These are phyloP conservation scores for Rhingia rostrata DNA, from an alignment of 2,888 invertebrate genomes.

Conservation along the genomic window DNA sequence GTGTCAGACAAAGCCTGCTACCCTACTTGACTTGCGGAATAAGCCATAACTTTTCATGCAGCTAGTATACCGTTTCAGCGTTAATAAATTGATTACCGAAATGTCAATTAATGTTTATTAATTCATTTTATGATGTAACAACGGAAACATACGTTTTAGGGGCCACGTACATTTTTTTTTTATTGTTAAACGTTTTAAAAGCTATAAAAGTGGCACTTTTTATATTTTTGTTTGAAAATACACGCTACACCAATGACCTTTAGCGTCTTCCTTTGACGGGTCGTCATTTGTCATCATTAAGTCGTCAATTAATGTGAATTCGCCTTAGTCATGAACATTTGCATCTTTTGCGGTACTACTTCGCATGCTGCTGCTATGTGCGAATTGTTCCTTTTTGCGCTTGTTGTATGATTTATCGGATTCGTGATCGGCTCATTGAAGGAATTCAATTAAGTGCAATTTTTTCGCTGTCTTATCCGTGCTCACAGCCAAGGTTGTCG, in stretches of 20 bases:
- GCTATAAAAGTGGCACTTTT: slow-evolving; percentile 6
- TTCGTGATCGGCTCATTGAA: slow-evolving; percentile 69
- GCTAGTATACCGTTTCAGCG: neutral
- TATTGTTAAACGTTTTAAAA: slow-evolving; percentile 37
- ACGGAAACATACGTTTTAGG: slow-evolving; percentile 25
- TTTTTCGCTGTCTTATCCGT: slow-evolving; percentile 18
- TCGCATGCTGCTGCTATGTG: slow-evolving; percentile 9
- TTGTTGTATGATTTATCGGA: slow-evolving; percentile 63
- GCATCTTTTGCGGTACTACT: slow-evolving; percentile 49
- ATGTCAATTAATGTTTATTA: neutral
- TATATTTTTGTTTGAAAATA: slow-evolving; percentile 18
- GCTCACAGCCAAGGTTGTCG: slow-evolving; percentile 46
- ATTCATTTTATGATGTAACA: slow-evolving; percentile 26
- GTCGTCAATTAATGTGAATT: slow-evolving; percentile 45
- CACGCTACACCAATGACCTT: slow-evolving; percentile 50
- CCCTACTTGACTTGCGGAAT: neutral
- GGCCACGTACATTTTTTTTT: slow-evolving; percentile 1
- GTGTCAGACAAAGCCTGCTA: neutral
- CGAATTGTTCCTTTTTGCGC: neutral
- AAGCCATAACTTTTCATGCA: neutral
- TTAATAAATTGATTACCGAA: neutral
- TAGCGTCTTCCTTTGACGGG: slow-evolving; percentile 60
- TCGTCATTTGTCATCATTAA: slow-evolving; percentile 65
- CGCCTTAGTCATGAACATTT: slow-evolving; percentile 55
- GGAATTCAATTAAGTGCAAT: slow-evolving; percentile 64